Evolutionary conservation across 92 coral and sea anemone species (phyloP).

Genomic region (Actinostola sp.): DNA sequence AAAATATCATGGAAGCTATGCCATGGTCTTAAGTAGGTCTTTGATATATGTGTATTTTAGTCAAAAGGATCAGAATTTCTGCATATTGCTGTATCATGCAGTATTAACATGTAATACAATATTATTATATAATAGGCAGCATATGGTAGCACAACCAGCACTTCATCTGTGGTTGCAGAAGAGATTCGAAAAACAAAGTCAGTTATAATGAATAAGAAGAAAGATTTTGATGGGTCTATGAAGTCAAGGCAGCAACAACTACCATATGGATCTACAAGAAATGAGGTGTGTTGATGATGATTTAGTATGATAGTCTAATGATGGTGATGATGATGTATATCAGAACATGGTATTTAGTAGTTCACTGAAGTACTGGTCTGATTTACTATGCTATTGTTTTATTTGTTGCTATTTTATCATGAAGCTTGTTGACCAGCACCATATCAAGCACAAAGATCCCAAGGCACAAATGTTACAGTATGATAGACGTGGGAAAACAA

Average conservation of each 20-base stretch:
- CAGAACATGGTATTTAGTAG: too few species aligned
- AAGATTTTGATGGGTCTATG: constrained; percentile 65
- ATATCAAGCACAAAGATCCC: constrained; percentile 35
- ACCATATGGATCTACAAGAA: constrained; percentile 36
- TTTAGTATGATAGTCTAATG: neutral
- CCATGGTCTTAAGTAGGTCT: too few species aligned
- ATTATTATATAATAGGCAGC: neutral
- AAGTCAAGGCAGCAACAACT: constrained; percentile 64
- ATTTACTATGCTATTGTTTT: too few species aligned
- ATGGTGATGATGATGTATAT: too few species aligned
- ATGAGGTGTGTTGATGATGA: constrained; percentile 52
- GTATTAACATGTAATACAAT: neutral
- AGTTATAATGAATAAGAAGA: constrained; percentile 77
- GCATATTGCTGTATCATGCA: too few species aligned
- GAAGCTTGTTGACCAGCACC: constrained; percentile 24
- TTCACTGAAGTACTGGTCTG: too few species aligned
- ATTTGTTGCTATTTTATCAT: too few species aligned
- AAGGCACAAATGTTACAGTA: constrained; percentile 19
- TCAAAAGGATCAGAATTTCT: too few species aligned
- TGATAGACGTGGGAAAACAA: constrained; percentile 42
- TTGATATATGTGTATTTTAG: too few species aligned
- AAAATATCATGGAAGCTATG: too few species aligned
- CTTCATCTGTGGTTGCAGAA: constrained; percentile 71
- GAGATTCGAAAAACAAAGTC: constrained; percentile 85
- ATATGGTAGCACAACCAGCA: constrained; percentile 6